Evolutionary conservation across 2,888 invertebrate species (phyloP).

Genomic region (Selenia dentaria): DNA sequence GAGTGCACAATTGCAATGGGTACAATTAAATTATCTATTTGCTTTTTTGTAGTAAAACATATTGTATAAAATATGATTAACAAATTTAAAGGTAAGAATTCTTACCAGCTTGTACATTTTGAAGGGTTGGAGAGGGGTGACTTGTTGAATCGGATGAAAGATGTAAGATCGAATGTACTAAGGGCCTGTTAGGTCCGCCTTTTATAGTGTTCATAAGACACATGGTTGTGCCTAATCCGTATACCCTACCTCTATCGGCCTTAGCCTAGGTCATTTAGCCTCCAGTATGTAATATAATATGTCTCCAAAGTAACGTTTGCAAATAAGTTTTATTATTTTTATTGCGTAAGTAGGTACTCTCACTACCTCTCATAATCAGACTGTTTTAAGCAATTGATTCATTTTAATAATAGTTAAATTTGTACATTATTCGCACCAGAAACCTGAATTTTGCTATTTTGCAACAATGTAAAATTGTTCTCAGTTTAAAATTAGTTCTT

Average conservation of each 20-base stretch:
- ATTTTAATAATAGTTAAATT: too few species aligned
- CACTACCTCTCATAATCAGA: too few species aligned
- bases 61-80: too few species aligned
- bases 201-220: conserved; percentile 75
- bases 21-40: too few species aligned
- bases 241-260: conserved; percentile 68
- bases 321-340: conserved; percentile 40
- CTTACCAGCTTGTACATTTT: conserved; percentile 87
- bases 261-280: conserved; percentile 70
- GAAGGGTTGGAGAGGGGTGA: conserved; percentile 52
- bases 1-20: too few species aligned
- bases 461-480: too few species aligned
- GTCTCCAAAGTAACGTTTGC: conserved; percentile 49
- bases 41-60: too few species aligned
- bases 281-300: conserved; percentile 46
- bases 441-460: too few species aligned
- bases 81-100: conserved; percentile 15
- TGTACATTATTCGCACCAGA: too few species aligned
- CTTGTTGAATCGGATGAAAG: conserved; percentile 56
- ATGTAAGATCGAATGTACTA: conserved; percentile 74
- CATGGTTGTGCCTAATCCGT: conserved; percentile 71
- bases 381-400: too few species aligned
- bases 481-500: too few species aligned
- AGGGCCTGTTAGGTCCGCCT: conserved; percentile 54
- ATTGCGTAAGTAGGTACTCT: too few species aligned